These are phyloP conservation scores for Meiosimyza decipiens DNA, from an alignment of 2,888 invertebrate species.

Conservation along the genomic window DNA sequence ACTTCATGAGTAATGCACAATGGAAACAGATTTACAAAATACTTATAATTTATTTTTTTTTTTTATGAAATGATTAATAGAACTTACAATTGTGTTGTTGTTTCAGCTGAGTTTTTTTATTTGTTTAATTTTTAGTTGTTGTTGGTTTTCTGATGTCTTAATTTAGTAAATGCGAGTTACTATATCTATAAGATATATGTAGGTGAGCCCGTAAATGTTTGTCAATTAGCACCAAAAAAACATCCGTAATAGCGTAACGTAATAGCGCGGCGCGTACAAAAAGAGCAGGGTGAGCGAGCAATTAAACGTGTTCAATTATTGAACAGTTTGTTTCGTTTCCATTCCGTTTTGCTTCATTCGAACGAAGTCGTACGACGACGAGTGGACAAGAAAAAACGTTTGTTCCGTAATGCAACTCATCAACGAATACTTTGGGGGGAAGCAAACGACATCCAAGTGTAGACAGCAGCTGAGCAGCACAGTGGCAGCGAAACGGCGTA, in stretches of 20 bases:
- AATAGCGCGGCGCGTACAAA: not conserved
- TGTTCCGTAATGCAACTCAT: not conserved
- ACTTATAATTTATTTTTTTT: not conserved
- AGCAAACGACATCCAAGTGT: slow-evolving; percentile 16
- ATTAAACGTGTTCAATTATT: slow-evolving; percentile 10
- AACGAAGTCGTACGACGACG: no score
- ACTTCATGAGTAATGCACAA: no score
- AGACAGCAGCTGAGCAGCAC: slow-evolving; percentile 16
- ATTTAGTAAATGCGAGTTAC: not conserved
- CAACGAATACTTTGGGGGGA: not conserved
- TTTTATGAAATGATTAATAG: not conserved
- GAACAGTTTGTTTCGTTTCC: not conserved
- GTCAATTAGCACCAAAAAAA: slow-evolving; percentile 7
- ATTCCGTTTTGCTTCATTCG: no score
- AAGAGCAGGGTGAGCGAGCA: not conserved
- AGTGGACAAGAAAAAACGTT: no score
- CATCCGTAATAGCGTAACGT: slow-evolving; percentile 6
- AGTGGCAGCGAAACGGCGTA: not conserved
- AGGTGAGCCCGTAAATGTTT: not conserved
- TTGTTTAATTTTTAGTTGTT: slow-evolving; percentile 13
- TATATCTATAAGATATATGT: not conserved
- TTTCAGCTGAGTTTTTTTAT: slow-evolving; percentile 8
- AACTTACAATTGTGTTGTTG: slow-evolving; percentile 22
- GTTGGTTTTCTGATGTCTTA: not conserved
- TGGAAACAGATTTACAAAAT: no score